Evolutionary conservation across 2,888 invertebrate species (phyloP), one percentile per base, ranked within the genome.

Genomic region (Ectemnius lituratus): DNA sequence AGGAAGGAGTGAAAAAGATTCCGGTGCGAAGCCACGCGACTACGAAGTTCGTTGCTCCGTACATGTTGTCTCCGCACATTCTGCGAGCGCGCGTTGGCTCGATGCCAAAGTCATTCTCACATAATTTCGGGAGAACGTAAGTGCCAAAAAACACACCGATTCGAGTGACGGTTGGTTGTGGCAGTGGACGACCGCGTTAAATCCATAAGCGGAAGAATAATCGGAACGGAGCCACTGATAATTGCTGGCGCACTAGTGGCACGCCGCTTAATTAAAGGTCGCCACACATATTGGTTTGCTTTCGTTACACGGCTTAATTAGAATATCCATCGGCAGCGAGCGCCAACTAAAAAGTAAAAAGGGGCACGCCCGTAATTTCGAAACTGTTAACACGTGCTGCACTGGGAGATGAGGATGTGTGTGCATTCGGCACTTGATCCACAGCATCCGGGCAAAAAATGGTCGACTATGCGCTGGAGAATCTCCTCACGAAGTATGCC

Each of bases 41-140:
- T 66, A 6, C 49, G 71, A 76, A 83, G 82, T 82, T 82, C 82
- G 84, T 82, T 83, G 82, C 84, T 73, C 84, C 79, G 77, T 78
- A 77, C 73, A 73, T 73, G 84, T 76, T 82, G 82, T 82, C 84
- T 74, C 79, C 79, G 79, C 68, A 67, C 72, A 81, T 79, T 77
- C 82, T 78, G 70, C 68, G 76, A 71, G 66, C 37, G 69, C 60
- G 56, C 76, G 23, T 23, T 83, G 83, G 83, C 72, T 14, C 59
- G 47, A 59, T 76, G 83, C 83, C 84, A 83, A 78, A 84, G 79
- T 84, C 82, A 84, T 83, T 81, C 84, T 84, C 83, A 79, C 82
- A 84, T 84, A 79, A 83, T 83, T 83, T 73, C 77, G 58, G 61
- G 61, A 23, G 76, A 72, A 71, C 70, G 77, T 69, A 68, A 79